Evolutionary conservation across 2,888 invertebrate genomes (phyloP).

Genomic region (Eustalomyia histrio): DNA sequence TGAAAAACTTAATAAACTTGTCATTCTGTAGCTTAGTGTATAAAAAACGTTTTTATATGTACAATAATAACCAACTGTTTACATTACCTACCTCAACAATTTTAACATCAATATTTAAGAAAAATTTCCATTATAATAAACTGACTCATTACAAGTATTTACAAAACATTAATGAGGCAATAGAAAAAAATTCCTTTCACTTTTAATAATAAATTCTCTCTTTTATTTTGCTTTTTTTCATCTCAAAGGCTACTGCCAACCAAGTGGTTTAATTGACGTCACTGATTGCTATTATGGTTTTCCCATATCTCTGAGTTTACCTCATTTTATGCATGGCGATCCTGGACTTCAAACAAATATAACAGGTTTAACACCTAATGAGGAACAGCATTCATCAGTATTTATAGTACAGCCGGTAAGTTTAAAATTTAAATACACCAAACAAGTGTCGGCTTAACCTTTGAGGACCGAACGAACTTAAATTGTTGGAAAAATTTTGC

Average conservation of each 20-base stretch:
- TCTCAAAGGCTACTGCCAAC: conserved; percentile 83
- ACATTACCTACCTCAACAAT: conserved; percentile 28
- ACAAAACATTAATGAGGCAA: neutral
- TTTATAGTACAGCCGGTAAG: conserved; percentile 90
- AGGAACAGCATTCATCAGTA: conserved; percentile 84
- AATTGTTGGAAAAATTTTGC: too few relatives aligned
- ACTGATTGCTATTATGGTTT: conserved; percentile 94
- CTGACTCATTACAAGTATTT: conserved; percentile 24
- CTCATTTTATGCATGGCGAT: conserved; percentile 90
- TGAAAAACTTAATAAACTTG: too few relatives aligned
- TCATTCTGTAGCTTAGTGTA: too few relatives aligned
- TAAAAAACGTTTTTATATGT: too few relatives aligned
- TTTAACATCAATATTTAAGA: conserved; percentile 16
- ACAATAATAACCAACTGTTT: neutral
- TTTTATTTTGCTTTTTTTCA: neutral
- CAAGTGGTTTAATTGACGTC: conserved; percentile 89
- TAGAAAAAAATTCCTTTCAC: conserved; percentile 28
- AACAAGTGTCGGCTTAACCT: too few relatives aligned
- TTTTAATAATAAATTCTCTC: conserved; percentile 29
- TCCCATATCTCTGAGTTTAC: conserved; percentile 92
- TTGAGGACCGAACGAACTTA: too few relatives aligned
- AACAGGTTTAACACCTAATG: conserved; percentile 84
- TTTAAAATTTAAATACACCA: conserved; percentile 56
- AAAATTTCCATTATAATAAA: conserved; percentile 35
- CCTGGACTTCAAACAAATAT: conserved; percentile 83